phyloP scores from a whole-genome alignment of 2,888 invertebrate species.

The Oeneis ivallda region DNA sequence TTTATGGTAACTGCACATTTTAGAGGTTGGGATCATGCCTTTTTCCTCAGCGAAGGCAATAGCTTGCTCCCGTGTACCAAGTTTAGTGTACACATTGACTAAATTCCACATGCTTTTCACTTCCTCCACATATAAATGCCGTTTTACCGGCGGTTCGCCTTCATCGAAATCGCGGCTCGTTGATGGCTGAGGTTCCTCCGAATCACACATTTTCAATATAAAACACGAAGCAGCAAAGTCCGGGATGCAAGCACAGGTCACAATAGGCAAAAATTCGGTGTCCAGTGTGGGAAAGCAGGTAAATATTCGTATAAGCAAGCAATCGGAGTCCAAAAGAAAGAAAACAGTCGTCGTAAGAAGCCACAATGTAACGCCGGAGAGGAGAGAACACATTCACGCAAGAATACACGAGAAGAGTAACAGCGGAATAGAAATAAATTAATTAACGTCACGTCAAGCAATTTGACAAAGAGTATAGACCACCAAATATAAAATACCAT shows the following conservation, averaged over 20 bases:
- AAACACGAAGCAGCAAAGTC: too few relatives aligned
- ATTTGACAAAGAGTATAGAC: too few relatives aligned
- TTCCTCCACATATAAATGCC: conserved; percentile 1
- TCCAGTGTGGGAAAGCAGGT: background rate
- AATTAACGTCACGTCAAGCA: too few relatives aligned
- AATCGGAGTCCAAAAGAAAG: background rate
- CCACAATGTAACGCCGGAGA: background rate
- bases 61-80: conserved; percentile 1
- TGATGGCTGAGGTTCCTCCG: too few relatives aligned
- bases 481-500: too few relatives aligned
- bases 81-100: background rate
- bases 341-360: background rate
- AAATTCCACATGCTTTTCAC: background rate
- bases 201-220: too few relatives aligned
- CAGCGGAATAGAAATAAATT: too few relatives aligned
- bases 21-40: background rate
- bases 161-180: too few relatives aligned
- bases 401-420: background rate
- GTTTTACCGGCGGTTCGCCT: background rate
- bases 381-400: background rate
- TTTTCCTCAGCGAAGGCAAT: background rate
- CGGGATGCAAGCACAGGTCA: too few relatives aligned
- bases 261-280: too few relatives aligned
- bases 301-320: background rate
- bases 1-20: background rate